phyloP scores from a whole-genome alignment of 2,888 invertebrate genomes.

The Osmoderma eremita region DNA sequence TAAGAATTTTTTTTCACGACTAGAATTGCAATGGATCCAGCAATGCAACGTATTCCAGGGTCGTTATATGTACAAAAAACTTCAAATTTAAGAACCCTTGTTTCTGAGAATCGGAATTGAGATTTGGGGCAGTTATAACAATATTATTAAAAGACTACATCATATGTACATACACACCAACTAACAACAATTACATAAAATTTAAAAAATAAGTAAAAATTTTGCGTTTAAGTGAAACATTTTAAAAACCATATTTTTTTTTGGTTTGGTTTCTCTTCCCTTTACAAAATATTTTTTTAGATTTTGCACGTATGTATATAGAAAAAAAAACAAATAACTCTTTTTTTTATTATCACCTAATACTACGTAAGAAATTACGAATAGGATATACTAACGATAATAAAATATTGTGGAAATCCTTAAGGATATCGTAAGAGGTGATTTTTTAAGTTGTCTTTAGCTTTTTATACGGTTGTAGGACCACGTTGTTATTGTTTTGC shows the following conservation, averaged over 20 bases:
- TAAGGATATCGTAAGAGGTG: conserved; percentile 23
- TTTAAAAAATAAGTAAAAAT: conserved; percentile 25
- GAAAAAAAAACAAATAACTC: conserved; percentile 25
- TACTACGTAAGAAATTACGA: conserved; percentile 40
- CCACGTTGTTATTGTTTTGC: conserved; percentile 66
- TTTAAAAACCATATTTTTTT: conserved; percentile 10
- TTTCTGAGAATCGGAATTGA: neutral
- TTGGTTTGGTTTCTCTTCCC: neutral
- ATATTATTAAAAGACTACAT: neutral
- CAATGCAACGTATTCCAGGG: no score
- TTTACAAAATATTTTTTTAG: neutral
- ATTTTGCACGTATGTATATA: conserved; percentile 20
- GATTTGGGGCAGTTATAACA: neutral
- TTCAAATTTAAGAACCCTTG: no score
- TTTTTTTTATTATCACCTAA: conserved; percentile 20
- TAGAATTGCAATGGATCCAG: no score
- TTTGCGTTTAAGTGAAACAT: conserved; percentile 5
- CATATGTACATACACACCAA: conserved; percentile 4
- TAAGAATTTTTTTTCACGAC: no score
- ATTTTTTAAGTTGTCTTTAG: conserved; percentile 81
- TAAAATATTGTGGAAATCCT: conserved; percentile 35
- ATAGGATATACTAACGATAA: conserved; percentile 42
- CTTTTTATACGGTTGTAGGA: conserved; percentile 88
- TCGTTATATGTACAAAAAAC: no score
- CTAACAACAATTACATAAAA: conserved; percentile 30